These are phyloP conservation scores for Cenopis cana DNA, from an alignment of 2,888 invertebrate genomes.

Conservation along the genomic window DNA sequence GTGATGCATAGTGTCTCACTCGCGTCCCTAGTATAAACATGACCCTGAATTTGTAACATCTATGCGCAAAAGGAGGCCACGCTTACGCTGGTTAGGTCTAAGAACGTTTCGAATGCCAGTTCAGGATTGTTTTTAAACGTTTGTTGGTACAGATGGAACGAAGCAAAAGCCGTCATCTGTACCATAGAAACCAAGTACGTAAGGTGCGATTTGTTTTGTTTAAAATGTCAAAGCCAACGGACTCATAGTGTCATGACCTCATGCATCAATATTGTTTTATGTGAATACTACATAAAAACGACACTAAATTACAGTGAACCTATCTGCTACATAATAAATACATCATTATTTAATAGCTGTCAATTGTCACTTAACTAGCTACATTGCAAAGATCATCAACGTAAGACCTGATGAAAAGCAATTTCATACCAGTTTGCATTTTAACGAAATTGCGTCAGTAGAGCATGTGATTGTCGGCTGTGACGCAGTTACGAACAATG, in stretches of 20 bases:
- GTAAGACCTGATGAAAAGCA: slow-evolving; percentile 22
- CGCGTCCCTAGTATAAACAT: neutral
- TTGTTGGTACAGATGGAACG: slow-evolving; percentile 13
- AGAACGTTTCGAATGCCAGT: neutral
- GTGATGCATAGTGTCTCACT: neutral
- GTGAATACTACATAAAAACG: neutral
- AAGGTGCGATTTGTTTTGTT: neutral
- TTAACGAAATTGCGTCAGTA: slow-evolving; percentile 31
- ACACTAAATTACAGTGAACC: neutral
- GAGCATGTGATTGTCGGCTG: slow-evolving; percentile 36
- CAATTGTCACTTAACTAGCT: neutral
- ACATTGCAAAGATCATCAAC: neutral
- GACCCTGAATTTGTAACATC: neutral
- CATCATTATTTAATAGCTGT: neutral
- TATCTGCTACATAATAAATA: neutral
- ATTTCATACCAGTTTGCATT: slow-evolving; percentile 29
- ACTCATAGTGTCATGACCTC: neutral
- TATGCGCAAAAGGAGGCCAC: neutral
- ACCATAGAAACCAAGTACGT: neutral
- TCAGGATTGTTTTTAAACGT: neutral
- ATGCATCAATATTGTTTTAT: neutral
- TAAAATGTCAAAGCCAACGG: neutral
- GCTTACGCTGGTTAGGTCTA: neutral
- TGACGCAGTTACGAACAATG: slow-evolving; percentile 36
- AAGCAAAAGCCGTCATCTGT: neutral